Evolutionary conservation across 1,140 invertebrate genomes (phyloP).

Genomic region (Meloidogyne hapla): DNA sequence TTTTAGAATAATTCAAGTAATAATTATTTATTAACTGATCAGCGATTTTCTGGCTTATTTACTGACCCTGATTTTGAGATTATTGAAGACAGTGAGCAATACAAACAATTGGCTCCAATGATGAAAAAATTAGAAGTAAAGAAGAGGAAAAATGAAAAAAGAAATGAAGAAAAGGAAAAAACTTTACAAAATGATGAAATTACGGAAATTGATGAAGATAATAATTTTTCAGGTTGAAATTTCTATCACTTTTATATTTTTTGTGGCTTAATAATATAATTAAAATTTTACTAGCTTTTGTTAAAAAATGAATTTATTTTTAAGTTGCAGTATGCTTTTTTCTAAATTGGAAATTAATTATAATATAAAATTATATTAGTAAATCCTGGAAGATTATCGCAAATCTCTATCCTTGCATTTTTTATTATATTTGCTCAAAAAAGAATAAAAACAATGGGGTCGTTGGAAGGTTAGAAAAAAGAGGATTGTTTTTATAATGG

Average conservation of each 20-base stretch:
- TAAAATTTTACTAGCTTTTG: too few species aligned
- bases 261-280: too few species aligned
- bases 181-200: conserved; percentile 12
- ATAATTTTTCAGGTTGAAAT: neutral
- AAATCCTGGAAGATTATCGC: too few species aligned
- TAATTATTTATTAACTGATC: conserved; percentile 77
- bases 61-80: conserved; percentile 89
- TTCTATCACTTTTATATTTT: neutral
- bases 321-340: too few species aligned
- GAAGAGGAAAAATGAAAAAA: conserved; percentile 16
- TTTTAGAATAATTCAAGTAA: neutral
- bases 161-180: neutral
- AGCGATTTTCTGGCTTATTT: conserved; percentile 85
- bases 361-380: too few species aligned
- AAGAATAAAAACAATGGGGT: too few species aligned
- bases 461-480: too few species aligned
- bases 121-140: conserved; percentile 43
- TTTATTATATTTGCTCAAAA: too few species aligned
- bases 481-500: too few species aligned
- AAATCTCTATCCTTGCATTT: too few species aligned
- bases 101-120: conserved; percentile 65
- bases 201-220: neutral
- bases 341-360: too few species aligned
- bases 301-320: too few species aligned
- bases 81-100: conserved; percentile 81